Conservation (phyloP, 2,888 invertebrate species). For the Dysmachus trigonus region DNA sequence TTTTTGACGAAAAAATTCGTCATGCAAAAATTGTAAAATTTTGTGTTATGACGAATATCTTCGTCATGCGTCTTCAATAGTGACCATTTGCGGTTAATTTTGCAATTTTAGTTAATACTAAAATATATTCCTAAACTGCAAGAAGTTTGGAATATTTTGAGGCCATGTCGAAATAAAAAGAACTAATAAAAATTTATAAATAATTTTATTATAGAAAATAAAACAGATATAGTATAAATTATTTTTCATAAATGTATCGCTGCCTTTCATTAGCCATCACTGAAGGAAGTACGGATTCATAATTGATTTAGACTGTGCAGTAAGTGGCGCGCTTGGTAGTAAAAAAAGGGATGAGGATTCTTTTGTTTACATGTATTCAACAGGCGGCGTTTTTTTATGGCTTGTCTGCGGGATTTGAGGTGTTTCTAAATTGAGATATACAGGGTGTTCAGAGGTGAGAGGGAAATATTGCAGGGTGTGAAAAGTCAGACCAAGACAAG, state of each 20-base stretch:
- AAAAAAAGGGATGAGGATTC: slow-evolving; percentile 8
- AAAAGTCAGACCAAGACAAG: too few relatives aligned
- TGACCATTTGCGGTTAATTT: slow-evolving; percentile 15
- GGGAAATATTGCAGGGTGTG: too few relatives aligned
- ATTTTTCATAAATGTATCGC: slow-evolving; percentile 32
- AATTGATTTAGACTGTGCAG: slow-evolving; percentile 19
- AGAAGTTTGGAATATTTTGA: slow-evolving; percentile 25
- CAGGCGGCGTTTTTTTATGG: neutral
- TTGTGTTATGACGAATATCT: slow-evolving; percentile 24
- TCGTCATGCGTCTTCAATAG: slow-evolving; percentile 17
- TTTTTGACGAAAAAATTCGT: neutral
- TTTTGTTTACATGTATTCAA: slow-evolving; percentile 19
- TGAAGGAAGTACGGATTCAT: slow-evolving; percentile 15
- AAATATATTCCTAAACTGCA: slow-evolving; percentile 33
- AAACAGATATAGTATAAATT: slow-evolving; percentile 20
- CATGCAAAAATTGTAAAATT: neutral
- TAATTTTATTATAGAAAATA: slow-evolving; percentile 26
- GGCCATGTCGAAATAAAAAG: slow-evolving; percentile 25
- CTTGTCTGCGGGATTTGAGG: neutral
- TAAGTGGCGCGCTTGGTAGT: slow-evolving; percentile 22
- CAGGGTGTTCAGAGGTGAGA: too few relatives aligned
- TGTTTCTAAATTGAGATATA: slow-evolving; percentile 11
- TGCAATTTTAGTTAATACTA: too few relatives aligned
- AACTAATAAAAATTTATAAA: slow-evolving; percentile 21
- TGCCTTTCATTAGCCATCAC: slow-evolving; percentile 15